Conservation (phyloP, 2,113 vertebrate species). For the Propithecus coquereli region DNA sequence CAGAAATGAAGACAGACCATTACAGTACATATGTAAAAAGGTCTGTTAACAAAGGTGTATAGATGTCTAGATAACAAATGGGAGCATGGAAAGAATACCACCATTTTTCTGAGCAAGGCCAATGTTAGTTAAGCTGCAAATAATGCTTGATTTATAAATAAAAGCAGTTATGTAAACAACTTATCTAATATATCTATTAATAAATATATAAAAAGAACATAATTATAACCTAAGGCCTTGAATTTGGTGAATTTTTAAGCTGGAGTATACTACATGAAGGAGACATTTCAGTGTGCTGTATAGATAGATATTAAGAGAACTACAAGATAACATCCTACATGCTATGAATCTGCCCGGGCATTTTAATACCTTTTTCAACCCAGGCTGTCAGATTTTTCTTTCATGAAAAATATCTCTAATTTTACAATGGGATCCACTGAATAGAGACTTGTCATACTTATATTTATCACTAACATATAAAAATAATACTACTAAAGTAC, state of each 20-base stretch:
- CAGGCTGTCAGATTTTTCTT: constrained; percentile 20
- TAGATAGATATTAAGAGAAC: constrained; percentile 26
- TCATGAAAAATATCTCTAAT: constrained; percentile 11
- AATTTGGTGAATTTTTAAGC: constrained; percentile 23
- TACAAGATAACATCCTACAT: not conserved
- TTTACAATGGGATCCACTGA: not conserved
- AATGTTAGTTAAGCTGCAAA: not conserved
- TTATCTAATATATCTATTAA: not conserved
- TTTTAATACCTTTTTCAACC: not conserved
- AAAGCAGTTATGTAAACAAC: not conserved
- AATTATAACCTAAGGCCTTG: not conserved
- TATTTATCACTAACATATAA: constrained; percentile 4
- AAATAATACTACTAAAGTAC: not conserved
- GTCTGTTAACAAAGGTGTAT: not conserved
- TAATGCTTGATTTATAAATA: not conserved
- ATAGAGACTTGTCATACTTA: not conserved
- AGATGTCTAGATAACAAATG: not conserved
- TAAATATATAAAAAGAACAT: not conserved
- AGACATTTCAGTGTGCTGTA: not conserved
- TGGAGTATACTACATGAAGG: not conserved
- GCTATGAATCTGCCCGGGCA: not conserved
- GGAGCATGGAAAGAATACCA: not conserved
- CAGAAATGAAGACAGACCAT: not conserved
- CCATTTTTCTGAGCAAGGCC: not conserved
- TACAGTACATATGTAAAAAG: not conserved